phyloP scores from a whole-genome alignment of 1,140 invertebrate species.

The Drosophila grimshawi region DNA sequence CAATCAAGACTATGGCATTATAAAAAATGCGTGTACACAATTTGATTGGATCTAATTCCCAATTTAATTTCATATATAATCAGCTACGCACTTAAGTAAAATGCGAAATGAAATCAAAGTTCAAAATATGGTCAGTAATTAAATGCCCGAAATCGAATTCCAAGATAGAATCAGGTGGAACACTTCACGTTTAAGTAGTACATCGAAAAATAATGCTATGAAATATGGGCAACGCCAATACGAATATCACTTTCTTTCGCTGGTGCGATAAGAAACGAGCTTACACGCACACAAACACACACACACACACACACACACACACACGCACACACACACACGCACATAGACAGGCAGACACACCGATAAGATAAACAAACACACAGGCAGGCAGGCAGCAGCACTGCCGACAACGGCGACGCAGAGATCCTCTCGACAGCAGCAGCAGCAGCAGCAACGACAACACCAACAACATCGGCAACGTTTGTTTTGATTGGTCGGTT shows the following conservation, averaged over 20 bases:
- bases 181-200: background rate
- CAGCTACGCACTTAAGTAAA: conserved; percentile 41
- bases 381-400: conserved; percentile 9
- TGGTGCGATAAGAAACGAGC: conserved; percentile 52
- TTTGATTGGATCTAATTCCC: conserved; percentile 53
- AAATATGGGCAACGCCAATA: background rate
- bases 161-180: background rate
- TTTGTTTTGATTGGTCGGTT: conserved; percentile 70
- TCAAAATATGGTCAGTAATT: conserved; percentile 4
- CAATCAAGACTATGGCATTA: conserved; percentile 27
- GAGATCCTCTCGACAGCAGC: conserved; percentile 60
- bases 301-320: conserved; percentile 31
- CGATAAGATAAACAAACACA: conserved; percentile 22
- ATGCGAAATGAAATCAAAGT: conserved; percentile 15
- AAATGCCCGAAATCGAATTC: background rate
- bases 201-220: background rate
- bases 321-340: conserved; percentile 8
- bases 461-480: conserved; percentile 34
- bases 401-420: conserved; percentile 43
- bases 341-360: conserved; percentile 16
- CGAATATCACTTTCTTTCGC: conserved; percentile 57
- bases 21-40: conserved; percentile 49
- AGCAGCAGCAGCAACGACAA: conserved; percentile 17
- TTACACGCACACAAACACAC: conserved; percentile 15
- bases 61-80: conserved; percentile 49